phyloP scores from a whole-genome alignment of 2,113 vertebrate genomes.

The Girardinichthys multiradiatus region DNA sequence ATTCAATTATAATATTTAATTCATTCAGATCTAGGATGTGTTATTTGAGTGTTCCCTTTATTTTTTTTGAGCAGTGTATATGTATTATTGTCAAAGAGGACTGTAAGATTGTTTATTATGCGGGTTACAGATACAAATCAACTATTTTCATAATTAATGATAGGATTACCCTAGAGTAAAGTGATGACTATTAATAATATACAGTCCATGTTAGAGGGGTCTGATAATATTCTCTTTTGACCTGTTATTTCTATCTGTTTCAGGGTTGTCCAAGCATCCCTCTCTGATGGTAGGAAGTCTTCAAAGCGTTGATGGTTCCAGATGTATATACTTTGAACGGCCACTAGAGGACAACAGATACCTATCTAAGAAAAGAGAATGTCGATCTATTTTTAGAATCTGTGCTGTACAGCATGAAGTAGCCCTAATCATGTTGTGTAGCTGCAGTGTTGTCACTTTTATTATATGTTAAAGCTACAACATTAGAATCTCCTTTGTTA shows the following conservation, averaged over 20 bases:
- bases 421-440: not conserved
- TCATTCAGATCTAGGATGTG: no score
- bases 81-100: no score
- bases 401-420: not conserved
- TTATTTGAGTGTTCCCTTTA: no score
- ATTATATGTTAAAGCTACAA: not conserved
- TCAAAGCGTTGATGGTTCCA: no score
- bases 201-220: not conserved
- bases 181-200: not conserved
- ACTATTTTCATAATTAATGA: not conserved
- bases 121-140: not conserved
- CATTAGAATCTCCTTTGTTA: not conserved
- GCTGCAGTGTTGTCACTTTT: not conserved
- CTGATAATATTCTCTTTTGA: not conserved
- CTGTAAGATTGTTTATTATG: no score
- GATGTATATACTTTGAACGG: not conserved
- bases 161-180: not conserved
- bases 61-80: no score
- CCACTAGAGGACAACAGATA: slow-evolving; percentile 43
- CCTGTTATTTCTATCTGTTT: no score
- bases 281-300: no score
- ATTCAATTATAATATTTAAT: no score
- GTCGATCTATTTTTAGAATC: not conserved
- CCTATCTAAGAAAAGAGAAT: not conserved
- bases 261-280: no score